Evolutionary conservation across 1,140 invertebrate genomes (phyloP).

Genomic region (Arctopsyche grandis): DNA sequence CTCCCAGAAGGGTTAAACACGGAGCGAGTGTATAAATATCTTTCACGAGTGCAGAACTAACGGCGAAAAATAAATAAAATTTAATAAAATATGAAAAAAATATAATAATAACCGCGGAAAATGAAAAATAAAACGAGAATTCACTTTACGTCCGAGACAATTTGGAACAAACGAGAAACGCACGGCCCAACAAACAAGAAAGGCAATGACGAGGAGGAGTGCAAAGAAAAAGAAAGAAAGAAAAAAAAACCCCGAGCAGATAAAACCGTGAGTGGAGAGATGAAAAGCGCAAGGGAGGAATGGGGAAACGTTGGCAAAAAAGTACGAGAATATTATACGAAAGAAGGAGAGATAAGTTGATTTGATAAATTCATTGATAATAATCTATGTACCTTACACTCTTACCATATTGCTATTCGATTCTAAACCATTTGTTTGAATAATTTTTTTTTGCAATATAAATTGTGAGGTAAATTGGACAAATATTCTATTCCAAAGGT

Average conservation of each 20-base stretch:
- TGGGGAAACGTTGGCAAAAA: neutral
- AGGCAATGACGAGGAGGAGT: neutral
- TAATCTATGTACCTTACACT: no score
- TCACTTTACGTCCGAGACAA: neutral
- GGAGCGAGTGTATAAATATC: no score
- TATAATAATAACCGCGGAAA: neutral
- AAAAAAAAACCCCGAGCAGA: neutral
- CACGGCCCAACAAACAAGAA: neutral
- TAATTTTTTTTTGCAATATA: no score
- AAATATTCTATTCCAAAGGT: no score
- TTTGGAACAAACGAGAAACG: neutral
- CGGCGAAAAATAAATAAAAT: neutral
- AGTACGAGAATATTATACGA: neutral
- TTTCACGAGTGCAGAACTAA: neutral
- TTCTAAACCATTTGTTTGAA: no score
- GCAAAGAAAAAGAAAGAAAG: neutral
- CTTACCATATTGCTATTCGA: no score
- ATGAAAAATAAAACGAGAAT: constrained; percentile 16
- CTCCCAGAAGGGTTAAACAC: neutral
- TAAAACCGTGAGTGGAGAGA: neutral
- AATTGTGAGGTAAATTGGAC: no score
- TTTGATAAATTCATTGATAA: neutral
- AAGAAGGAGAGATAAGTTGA: neutral
- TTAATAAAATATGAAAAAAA: neutral
- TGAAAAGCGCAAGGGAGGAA: neutral